Conservation (phyloP, 2,797 vertebrate species). For the Prionace glauca region DNA sequence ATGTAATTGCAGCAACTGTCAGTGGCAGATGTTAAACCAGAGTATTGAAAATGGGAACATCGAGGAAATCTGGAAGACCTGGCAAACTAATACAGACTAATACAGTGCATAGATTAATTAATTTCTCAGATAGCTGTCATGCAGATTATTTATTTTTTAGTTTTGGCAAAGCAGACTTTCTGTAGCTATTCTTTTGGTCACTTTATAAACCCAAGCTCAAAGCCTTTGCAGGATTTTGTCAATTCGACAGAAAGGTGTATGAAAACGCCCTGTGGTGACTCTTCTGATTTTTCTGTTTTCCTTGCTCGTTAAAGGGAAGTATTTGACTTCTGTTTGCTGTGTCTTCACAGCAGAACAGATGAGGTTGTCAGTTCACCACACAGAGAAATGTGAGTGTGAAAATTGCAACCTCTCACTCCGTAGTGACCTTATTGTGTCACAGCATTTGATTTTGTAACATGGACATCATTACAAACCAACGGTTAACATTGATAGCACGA, state of each 20-base stretch:
- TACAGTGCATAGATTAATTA: not conserved
- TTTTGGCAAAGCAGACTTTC: not conserved
- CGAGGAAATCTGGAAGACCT: not conserved
- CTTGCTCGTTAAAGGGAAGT: not conserved
- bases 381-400: conserved; percentile 5
- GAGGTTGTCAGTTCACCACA: not conserved
- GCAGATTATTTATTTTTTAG: not conserved
- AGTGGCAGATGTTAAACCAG: not conserved
- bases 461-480: not conserved
- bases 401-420: not conserved
- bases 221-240: not conserved
- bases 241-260: not conserved
- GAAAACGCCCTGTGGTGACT: not conserved
- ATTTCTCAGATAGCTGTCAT: not conserved
- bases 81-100: not conserved
- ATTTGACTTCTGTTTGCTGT: not conserved
- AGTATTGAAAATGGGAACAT: not conserved
- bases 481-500: not conserved
- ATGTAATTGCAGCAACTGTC: not conserved
- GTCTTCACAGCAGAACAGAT: not conserved
- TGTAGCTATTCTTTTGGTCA: not conserved
- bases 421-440: not conserved
- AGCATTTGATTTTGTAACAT: not conserved
- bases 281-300: not conserved
- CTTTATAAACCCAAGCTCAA: not conserved